A percentile compares a stretch with the other conserved stretches of the same genome.
These are phyloP conservation scores for Colinus virginianus DNA, from an alignment of 2,113 vertebrate genomes.

Conservation along the genomic window DNA sequence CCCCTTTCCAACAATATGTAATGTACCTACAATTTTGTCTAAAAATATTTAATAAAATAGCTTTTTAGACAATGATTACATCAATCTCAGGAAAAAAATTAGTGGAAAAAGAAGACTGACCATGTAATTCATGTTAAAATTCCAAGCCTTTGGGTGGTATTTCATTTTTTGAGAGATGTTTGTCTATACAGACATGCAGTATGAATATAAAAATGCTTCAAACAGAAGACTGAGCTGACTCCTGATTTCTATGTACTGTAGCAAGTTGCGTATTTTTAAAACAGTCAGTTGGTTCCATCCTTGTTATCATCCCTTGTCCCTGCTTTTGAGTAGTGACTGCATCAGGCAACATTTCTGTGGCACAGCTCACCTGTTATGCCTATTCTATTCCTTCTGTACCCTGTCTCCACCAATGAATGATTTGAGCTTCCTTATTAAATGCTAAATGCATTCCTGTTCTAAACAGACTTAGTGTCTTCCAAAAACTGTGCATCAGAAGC, in stretches of 20 bases:
- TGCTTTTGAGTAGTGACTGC: not conserved
- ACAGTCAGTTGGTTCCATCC: not conserved
- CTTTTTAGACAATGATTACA: not conserved
- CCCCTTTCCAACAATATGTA: not conserved
- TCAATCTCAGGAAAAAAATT: not conserved
- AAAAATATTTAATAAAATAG: not conserved
- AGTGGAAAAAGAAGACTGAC: not conserved
- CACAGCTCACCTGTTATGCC: not conserved
- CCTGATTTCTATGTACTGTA: not conserved
- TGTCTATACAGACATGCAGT: not conserved
- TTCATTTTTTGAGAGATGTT: not conserved
- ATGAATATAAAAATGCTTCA: not conserved
- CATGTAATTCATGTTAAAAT: not conserved
- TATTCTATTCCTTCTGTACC: not conserved
- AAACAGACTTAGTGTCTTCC: not conserved
- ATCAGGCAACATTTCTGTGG: too few relatives aligned
- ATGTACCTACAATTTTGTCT: not conserved
- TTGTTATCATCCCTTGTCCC: accelerated
- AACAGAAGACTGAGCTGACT: not conserved
- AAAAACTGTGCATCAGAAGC: not conserved
- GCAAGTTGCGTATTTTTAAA: not conserved
- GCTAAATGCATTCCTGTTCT: not conserved
- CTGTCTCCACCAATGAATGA: not conserved
- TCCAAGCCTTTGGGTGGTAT: not conserved
- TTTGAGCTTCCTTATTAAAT: not conserved